A percentile compares a stretch with the other conserved stretches of the same genome.
Evolutionary conservation across 2,113 vertebrate species (phyloP).

Genomic region (Heterocephalus glaber): DNA sequence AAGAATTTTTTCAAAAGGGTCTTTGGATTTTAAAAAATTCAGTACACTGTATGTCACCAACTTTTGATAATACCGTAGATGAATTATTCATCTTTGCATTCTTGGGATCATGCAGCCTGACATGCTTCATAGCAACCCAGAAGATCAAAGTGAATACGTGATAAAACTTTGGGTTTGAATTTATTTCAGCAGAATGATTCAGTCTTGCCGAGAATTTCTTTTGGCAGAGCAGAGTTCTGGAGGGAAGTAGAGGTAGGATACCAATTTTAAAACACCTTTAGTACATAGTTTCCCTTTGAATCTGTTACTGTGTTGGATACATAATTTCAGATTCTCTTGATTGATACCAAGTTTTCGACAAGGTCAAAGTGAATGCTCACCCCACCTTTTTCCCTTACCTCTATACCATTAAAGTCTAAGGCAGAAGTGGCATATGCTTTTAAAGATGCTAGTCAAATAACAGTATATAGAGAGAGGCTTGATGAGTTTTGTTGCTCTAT

Average conservation of each 20-base stretch:
- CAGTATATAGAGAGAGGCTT: background rate
- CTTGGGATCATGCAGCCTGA: background rate
- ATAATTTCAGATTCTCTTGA: background rate
- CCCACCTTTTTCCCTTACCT: background rate
- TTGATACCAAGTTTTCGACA: background rate
- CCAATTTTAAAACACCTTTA: background rate
- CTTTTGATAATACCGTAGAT: background rate
- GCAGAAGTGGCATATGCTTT: background rate
- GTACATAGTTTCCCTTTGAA: background rate
- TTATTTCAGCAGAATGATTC: constrained; percentile 8
- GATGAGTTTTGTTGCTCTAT: background rate
- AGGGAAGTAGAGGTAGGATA: background rate
- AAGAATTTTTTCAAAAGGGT: background rate
- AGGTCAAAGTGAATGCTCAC: background rate
- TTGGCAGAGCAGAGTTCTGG: background rate
- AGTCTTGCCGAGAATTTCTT: background rate
- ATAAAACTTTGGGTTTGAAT: background rate
- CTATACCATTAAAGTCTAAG: background rate
- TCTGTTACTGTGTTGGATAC: background rate
- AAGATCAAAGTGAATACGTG: constrained; percentile 30
- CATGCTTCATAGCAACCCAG: background rate
- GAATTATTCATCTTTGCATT: background rate
- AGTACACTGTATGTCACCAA: background rate
- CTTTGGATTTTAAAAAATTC: background rate
- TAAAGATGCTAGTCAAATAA: background rate